phyloP scores from a whole-genome alignment of 2,888 invertebrate species.

The Pristionchus japonicus region DNA sequence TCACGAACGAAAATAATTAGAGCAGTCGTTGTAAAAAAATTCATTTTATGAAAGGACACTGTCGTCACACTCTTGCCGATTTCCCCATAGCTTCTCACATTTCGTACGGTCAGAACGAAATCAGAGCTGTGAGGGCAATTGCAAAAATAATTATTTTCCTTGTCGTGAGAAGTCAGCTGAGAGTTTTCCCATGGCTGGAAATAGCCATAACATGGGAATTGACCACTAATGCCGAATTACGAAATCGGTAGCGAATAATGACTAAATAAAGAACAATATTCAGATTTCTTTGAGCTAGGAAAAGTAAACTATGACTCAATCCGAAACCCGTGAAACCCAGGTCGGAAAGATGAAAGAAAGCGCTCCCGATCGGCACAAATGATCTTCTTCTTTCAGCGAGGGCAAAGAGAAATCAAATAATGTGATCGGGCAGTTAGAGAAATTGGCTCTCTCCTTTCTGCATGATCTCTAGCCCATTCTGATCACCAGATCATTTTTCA shows the following conservation, averaged over 20 bases:
- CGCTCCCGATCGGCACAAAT: not conserved
- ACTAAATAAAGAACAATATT: too few species aligned
- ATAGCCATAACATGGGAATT: not conserved
- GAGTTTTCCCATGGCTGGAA: not conserved
- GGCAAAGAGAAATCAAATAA: constrained; percentile 13
- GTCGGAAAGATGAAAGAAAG: not conserved
- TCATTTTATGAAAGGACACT: too few species aligned
- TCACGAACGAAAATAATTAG: not conserved
- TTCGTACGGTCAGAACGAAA: constrained; percentile 11
- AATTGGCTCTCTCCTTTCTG: not conserved
- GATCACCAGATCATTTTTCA: not conserved
- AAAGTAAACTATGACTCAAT: not conserved
- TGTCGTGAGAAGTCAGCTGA: not conserved
- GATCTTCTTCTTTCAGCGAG: not conserved
- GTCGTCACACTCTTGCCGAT: not conserved
- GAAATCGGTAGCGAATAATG: not conserved
- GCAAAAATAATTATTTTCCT: constrained; percentile 8
- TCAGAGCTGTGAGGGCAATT: not conserved
- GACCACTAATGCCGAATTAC: not conserved
- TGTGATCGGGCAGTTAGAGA: not conserved
- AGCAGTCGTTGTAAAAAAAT: too few species aligned
- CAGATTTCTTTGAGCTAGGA: too few species aligned
- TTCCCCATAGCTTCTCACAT: not conserved
- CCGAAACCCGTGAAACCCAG: not conserved
- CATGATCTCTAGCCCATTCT: not conserved